Evolutionary conservation across 2,113 vertebrate genomes (phyloP), one percentile per base, ranked within the genome.

Genomic region (Crocuta crocuta): DNA sequence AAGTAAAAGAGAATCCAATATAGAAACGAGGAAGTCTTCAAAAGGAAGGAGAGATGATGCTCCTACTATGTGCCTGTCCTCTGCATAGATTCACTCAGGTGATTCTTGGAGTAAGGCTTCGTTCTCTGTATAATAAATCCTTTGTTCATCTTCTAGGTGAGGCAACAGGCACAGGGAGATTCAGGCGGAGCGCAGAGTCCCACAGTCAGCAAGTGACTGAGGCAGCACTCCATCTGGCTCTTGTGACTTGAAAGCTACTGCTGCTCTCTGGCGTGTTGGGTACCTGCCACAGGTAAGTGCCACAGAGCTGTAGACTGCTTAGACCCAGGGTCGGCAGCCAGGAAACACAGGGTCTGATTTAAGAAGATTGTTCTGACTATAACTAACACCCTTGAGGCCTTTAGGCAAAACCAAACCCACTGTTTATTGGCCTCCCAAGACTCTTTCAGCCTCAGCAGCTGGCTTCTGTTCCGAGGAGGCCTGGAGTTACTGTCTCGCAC

Each of bases 401-500:
- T 81, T n/a, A 55, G 74, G 45, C 48, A 7, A 12, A 87, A 95
- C 78, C 28, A 87, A 45, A 45, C 35, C 43, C n/a, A 2, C 3
- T 79, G 48, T 43, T 96, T 93, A 43, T 65, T 93, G 85, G 82
- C 79, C 53, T 96, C 23, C 26, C 6, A 91, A 85, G 58, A 35
- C 55, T 94, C 28, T 87, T n/a, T 33, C 39, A 88, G 58, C 48
- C n/a, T 95, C 73, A 65, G 66, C 53, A 90, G 10, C 68, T 94
- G 92, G 45, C 86, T 97, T 89, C 35, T 79, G n/a, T 50, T 55
- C 73, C 61, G 66, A 92, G 21, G 43, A 93, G 79, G 58, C 58
- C 87, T 94, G 94, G 21, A 95, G 97, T 97, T 45, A 76, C 55
- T 65, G 78, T 98, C 89, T 88, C 4, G 12, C 90, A 88, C n/a